Percentiles rank a stretch among this genome's conserved stretches.
These are phyloP conservation scores for Dreissena polymorpha DNA, from an alignment of 1,140 invertebrate genomes.

Conservation along the genomic window DNA sequence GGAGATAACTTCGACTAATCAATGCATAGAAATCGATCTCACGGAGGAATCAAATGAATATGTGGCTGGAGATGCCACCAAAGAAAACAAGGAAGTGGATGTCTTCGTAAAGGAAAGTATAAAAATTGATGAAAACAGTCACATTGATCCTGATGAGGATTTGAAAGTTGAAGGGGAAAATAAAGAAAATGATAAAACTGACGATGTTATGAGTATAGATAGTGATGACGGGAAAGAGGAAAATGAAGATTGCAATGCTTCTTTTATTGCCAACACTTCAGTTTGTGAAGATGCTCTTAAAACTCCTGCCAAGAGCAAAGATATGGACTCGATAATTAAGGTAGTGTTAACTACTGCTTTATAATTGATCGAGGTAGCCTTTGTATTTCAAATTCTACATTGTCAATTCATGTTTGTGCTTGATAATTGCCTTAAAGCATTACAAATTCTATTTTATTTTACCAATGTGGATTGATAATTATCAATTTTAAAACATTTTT, in stretches of 20 bases:
- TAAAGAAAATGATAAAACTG: neutral
- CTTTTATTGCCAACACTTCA: slow-evolving; percentile 47
- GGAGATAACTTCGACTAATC: slow-evolving; percentile 66
- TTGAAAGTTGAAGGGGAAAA: neutral
- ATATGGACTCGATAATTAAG: slow-evolving; percentile 24
- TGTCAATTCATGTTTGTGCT: too few relatives aligned
- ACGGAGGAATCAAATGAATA: slow-evolving; percentile 14
- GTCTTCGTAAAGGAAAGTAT: neutral
- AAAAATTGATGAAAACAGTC: neutral
- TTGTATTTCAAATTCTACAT: too few relatives aligned
- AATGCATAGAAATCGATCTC: slow-evolving; percentile 62
- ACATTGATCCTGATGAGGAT: neutral
- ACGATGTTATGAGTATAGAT: neutral
- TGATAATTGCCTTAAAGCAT: too few relatives aligned
- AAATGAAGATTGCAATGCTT: slow-evolving; percentile 10
- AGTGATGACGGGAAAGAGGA: slow-evolving; percentile 35
- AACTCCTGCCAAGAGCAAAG: slow-evolving; percentile 33
- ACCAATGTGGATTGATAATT: too few relatives aligned
- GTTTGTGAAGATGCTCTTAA: slow-evolving; percentile 53
- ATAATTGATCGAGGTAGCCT: too few relatives aligned
- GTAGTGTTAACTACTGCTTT: neutral
- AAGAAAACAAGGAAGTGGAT: neutral
- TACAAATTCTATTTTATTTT: too few relatives aligned
- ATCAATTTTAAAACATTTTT: too few relatives aligned
- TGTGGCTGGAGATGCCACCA: slow-evolving; percentile 1